Evolutionary conservation across 2,797 vertebrate species (phyloP), one percentile per base, ranked within the genome.

Genomic region (Steatocranus sp.): DNA sequence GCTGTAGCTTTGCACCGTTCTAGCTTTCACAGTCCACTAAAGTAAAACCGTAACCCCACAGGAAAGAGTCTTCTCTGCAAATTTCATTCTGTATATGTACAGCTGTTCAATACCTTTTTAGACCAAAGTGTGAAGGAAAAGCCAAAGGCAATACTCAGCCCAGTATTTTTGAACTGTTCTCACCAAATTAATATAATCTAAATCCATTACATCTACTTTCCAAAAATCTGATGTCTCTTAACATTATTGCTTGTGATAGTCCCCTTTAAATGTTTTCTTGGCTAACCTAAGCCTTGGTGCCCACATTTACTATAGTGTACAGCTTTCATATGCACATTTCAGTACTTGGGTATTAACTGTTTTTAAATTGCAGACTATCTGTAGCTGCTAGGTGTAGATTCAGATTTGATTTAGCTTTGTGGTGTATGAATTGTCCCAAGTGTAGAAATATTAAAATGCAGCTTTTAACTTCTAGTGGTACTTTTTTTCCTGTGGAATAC

Each of bases 321-420:
- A 48, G 25, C 17, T 12, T 48, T 73, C 41, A 30, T 48, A 30
- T 48, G 25, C 25, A 18, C 14, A 70, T 70, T 61, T 74, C 23
- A 56, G 2, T 80, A 7, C 11, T 63, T 4, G 34, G 17, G 3
- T 20, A n/a, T 27, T 61, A 38, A n/a, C 66, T 1, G 66, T 54
- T 68, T 66, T 79, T 43, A 8, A 63, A 73, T 76, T 51, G 43
- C 9, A 78, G 48, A 15, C 80, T 1, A 20, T 56, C 10, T 80
- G 20, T 43, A 88, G 77, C 80, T 83, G 82, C 78, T 79, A 27
- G 23, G 7, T 54, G 36, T 51, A 80, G 36, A 48, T 6, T 75
- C 76, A 77, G 56, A 75, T 27, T 8, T 79, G 11, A 73, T 88
- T 78, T 82, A 76, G 53, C 77, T 84, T 90, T 83, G 38, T 30